Evolutionary conservation across 2,888 invertebrate species (phyloP), one percentile per base, ranked within the genome.

Genomic region (Tortrix viridana): DNA sequence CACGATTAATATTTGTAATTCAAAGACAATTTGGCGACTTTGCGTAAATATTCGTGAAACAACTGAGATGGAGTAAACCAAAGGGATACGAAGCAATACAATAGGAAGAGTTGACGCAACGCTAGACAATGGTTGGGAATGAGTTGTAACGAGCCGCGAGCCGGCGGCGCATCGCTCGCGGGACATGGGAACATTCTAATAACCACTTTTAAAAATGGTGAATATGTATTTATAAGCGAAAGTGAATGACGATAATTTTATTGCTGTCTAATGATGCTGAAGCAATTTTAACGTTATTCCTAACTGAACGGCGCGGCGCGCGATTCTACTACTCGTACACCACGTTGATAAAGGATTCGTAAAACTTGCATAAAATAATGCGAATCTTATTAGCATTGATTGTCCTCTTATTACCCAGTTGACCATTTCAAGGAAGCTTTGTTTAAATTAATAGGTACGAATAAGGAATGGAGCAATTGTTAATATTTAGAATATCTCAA

Each of bases 81-180:
- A 58, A 58, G 63, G 63, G 63, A 63, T 53, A 53, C 16, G 53
- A 50, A 46, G 62, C 62, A 62, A 58, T 57, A 65, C 65, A 65
- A 65, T 65, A 60, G 65, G 65, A 65, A 65, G 65, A 60, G 60
- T 56, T 68, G 67, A 66, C 61, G 67, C 65, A 69, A 69, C 50
- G 46, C 26, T 9, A 53, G 60, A 70, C 69, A 71, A 67, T 68
- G 56, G 64, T 60, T 67, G 69, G 66, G 71, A 71, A 69, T 61
- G 44, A 62, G 53, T 50, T 43, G 54, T 62, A 41, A 60, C 54
- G 38, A 44, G 50, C 43, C 37, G n/a, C 47, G 47, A 41, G 50
- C 22, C 14, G 52, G 20, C 52, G 61, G 37, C 12, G 47, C 58
- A 53, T 53, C 63, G 62, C 22, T 43, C 41, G 56, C 50, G 44